A percentile compares a stretch with the other conserved stretches of the same genome.
These are phyloP conservation scores for Mus pahari DNA, from an alignment of 2,113 vertebrate genomes.

Conservation along the genomic window DNA sequence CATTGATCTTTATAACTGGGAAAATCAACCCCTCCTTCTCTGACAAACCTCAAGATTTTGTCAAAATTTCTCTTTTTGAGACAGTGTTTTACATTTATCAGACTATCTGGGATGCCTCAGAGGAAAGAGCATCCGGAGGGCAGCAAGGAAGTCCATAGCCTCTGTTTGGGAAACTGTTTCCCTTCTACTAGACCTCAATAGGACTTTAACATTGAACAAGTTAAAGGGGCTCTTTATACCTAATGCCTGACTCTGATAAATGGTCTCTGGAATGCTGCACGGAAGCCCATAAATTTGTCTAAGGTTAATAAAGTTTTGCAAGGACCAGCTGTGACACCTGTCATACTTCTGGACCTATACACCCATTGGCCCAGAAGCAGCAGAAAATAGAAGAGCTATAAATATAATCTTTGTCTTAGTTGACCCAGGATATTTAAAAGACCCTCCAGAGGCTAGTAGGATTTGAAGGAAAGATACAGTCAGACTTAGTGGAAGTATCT, in stretches of 20 bases:
- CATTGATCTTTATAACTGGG: not conserved
- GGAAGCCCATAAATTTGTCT: not conserved
- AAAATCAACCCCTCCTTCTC: not conserved
- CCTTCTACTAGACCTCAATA: not conserved
- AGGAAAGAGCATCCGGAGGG: not conserved
- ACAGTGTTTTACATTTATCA: not conserved
- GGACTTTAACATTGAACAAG: not conserved
- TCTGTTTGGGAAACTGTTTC: not conserved
- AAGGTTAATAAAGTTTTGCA: not conserved
- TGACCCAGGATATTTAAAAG: not conserved
- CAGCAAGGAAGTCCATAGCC: not conserved
- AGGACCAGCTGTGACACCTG: not conserved
- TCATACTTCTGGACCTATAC: not conserved
- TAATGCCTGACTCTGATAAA: not conserved
- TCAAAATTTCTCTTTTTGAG: not conserved
- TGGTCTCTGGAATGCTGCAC: not conserved
- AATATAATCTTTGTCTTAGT: not conserved
- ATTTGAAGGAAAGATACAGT: not conserved
- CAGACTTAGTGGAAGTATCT: not conserved
- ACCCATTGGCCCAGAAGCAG: not conserved
- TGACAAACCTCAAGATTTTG: not conserved
- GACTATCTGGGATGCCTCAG: not conserved
- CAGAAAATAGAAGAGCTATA: not conserved
- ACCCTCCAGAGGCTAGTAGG: not conserved
- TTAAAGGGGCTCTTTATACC: not conserved